Base-by-base conservation (phyloP, 2,113 vertebrate species). In the Lota lota region DNA sequence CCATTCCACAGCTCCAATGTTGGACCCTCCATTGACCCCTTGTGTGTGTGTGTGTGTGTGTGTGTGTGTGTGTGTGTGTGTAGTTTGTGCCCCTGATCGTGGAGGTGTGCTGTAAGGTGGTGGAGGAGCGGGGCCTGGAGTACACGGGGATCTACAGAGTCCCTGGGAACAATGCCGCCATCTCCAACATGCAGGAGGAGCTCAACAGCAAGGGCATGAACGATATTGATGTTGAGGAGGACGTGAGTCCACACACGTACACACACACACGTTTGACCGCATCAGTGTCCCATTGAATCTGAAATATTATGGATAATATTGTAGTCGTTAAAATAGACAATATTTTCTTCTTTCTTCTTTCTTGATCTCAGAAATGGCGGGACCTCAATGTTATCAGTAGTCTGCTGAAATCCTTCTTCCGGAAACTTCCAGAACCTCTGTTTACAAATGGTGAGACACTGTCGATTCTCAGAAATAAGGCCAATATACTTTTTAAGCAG, bases 361-460 rank as follows among this genome's bases (percentile, higher is more conserved):
- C 14, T 22, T 73, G 63, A 67, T 63, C 28, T 33, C 54, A 99
- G 97, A 99, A 99, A 96, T 99, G 97, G 97, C 91, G 94, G 87
- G 97, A 99, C 87, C 89, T 99, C 75, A 99, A 98, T 50, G 97
- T 99, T 77, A 99, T 99, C 79, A 98, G 97, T 86, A 99, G 97
- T 91, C 93, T 99, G 82, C 90, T 99, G 61, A 99, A 99, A 80
- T 97, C 96, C 21, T 99, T 99, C 90, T 99, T 99, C 90, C 89
- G 97, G 78, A 99, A 99, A 82, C 96, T 99, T 66, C 97, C 97
- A 61, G 97, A 99, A 18, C 97, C 97, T 21, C 94, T 99, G 78
- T 99, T 99, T 79, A 99, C 97, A 70, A 98, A 99, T 8, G 96
- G 97, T 98, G 81, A 91, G 93, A 69, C 80, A 70, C 57, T 64